A percentile compares a stretch with the other conserved stretches of the same genome.
These are phyloP conservation scores for Chromis chromis DNA, from an alignment of 2,797 vertebrate genomes.

Conservation along the genomic window DNA sequence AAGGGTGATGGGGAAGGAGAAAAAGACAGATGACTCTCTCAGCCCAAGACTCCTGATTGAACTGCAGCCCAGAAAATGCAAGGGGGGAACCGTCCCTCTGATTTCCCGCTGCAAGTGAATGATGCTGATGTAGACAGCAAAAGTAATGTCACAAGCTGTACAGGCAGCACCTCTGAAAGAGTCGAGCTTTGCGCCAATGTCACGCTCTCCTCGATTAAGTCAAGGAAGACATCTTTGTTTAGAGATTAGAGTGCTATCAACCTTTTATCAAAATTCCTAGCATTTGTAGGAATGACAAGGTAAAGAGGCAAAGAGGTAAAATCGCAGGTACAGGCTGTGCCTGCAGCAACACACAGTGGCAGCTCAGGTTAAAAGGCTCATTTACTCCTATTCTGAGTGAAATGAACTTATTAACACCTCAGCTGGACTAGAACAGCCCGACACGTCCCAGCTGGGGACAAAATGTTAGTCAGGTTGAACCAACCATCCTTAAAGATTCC, in stretches of 20 bases:
- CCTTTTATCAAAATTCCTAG: not conserved
- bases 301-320: not conserved
- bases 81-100: slow-evolving; percentile 40
- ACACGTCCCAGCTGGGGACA: slow-evolving; percentile 21
- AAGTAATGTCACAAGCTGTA: slow-evolving; percentile 50
- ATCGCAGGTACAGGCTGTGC: not conserved
- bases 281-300: not conserved
- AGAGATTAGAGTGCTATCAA: not conserved
- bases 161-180: slow-evolving; percentile 25
- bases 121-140: slow-evolving; percentile 47
- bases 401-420: slow-evolving; percentile 39
- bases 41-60: slow-evolving; percentile 57
- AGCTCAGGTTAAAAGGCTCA: slow-evolving; percentile 15
- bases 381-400: slow-evolving; percentile 31
- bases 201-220: slow-evolving; percentile 19
- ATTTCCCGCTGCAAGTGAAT: slow-evolving; percentile 44
- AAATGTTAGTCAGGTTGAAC: slow-evolving; percentile 51
- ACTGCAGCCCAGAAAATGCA: slow-evolving; percentile 67
- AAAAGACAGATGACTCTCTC: slow-evolving; percentile 59
- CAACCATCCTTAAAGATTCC: slow-evolving; percentile 27
- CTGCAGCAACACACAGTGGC: not conserved
- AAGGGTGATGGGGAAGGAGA: slow-evolving; percentile 34
- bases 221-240: slow-evolving; percentile 6
- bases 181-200: slow-evolving; percentile 9
- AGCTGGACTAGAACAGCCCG: slow-evolving; percentile 16